Conservation (phyloP, 2,113 vertebrate species). For the Raja brachyura region DNA sequence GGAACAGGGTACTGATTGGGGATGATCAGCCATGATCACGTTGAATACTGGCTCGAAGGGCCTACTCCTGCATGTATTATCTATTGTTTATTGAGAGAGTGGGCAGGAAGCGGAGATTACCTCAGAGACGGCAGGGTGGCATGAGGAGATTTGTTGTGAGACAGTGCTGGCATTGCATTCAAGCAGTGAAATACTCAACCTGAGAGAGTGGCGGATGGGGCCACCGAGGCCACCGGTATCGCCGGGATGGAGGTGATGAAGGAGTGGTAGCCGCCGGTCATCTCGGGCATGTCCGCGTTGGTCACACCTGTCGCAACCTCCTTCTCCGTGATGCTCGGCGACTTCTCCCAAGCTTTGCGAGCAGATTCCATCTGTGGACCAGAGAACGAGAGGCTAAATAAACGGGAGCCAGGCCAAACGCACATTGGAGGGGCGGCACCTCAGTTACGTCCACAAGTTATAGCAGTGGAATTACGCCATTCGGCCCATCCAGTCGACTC, state of each 20-base stretch:
- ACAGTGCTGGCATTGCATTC: background rate
- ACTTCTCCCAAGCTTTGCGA: slow-evolving; percentile 25
- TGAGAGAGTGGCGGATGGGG: slow-evolving; percentile 15
- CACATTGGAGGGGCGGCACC: no score
- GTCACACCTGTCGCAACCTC: background rate
- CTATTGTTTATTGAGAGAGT: no score
- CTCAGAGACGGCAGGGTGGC: background rate
- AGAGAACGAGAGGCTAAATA: background rate
- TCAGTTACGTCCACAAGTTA: no score
- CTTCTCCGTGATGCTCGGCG: background rate
- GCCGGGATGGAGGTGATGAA: background rate
- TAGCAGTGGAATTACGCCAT: no score
- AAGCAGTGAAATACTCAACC: background rate
- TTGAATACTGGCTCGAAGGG: no score
- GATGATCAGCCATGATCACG: no score
- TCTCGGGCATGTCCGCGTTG: background rate
- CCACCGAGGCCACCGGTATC: slow-evolving; percentile 26
- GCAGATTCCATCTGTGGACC: slow-evolving; percentile 21
- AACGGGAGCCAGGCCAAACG: no score
- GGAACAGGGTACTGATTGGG: no score
- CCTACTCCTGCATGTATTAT: no score
- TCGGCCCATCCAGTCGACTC: no score
- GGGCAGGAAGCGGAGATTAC: background rate
- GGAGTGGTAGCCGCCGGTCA: background rate
- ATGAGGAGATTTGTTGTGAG: background rate